These are phyloP conservation scores for Chromobotia macracanthus DNA, from an alignment of 2,797 vertebrate genomes.

Conservation along the genomic window DNA sequence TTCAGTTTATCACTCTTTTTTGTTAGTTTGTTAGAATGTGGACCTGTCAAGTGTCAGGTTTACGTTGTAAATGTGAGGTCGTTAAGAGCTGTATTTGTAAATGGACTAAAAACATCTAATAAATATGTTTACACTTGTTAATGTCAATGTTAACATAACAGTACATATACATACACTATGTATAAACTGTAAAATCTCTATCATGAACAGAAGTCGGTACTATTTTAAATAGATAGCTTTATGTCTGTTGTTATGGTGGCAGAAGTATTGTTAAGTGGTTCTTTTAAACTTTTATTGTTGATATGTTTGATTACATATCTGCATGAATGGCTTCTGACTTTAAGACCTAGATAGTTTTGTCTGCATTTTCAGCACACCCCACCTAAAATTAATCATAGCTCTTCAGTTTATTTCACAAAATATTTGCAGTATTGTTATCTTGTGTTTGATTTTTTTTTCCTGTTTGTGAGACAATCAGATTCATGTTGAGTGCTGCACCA, in stretches of 20 bases:
- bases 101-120: background rate
- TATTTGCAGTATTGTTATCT: background rate
- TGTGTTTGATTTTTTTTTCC: background rate
- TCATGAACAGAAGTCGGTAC: background rate
- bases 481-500: background rate
- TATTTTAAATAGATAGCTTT: background rate
- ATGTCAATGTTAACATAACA: background rate
- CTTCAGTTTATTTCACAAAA: background rate
- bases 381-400: background rate
- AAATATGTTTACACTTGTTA: background rate
- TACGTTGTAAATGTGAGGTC: background rate
- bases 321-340: background rate
- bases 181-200: background rate
- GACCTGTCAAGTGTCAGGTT: conserved; percentile 50
- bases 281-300: background rate
- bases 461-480: background rate
- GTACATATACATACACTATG: background rate
- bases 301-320: background rate
- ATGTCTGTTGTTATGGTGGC: background rate
- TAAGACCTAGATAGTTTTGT: background rate
- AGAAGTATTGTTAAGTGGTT: background rate
- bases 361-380: background rate
- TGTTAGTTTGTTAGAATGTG: conserved; percentile 15
- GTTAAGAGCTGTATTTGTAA: background rate
- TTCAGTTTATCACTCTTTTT: background rate